Conservation (phyloP, 2,888 invertebrate genomes). For the Leptodirus hochenwartii region DNA sequence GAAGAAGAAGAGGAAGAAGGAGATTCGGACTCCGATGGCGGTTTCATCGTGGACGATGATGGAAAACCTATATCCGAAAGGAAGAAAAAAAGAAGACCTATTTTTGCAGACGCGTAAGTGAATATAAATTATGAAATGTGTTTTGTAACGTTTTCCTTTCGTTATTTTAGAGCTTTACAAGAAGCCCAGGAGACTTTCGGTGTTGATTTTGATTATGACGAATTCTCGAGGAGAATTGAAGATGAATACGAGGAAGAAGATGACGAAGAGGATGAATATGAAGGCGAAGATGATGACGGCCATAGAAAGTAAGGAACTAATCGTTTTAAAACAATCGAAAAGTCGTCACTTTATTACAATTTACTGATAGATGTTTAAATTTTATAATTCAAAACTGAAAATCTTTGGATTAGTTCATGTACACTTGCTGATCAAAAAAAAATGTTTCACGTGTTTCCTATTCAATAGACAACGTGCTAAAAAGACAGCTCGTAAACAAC, state of each 20-base stretch:
- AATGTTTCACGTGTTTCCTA: too few species aligned
- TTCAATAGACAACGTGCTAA: slow-evolving; percentile 37
- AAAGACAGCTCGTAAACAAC: slow-evolving; percentile 56
- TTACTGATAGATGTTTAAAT: slow-evolving; percentile 7
- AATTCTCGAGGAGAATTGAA: slow-evolving; percentile 73
- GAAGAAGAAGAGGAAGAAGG: slow-evolving; percentile 65
- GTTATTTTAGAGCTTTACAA: slow-evolving; percentile 54
- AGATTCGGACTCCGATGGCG: slow-evolving; percentile 77
- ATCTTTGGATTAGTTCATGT: too few species aligned
- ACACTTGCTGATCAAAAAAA: too few species aligned
- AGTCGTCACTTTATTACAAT: too few species aligned
- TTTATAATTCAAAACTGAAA: slow-evolving; percentile 1
- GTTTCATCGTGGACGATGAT: slow-evolving; percentile 95
- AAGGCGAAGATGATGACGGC: slow-evolving; percentile 55
- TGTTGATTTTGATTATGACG: slow-evolving; percentile 93
- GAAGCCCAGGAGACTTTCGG: slow-evolving; percentile 99
- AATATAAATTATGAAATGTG: slow-evolving; percentile 1
- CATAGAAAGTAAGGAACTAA: slow-evolving; percentile 19
- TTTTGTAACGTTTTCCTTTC: slow-evolving; percentile 1
- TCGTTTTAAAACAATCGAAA: slow-evolving; percentile 6
- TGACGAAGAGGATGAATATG: slow-evolving; percentile 66
- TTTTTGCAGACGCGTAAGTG: slow-evolving; percentile 74
- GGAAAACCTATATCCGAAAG: slow-evolving; percentile 72
- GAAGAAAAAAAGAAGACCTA: slow-evolving; percentile 59
- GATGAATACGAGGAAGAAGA: slow-evolving; percentile 75